Evolutionary conservation across 2,888 invertebrate genomes (phyloP).

Genomic region (Stenolophus ochropezus): DNA sequence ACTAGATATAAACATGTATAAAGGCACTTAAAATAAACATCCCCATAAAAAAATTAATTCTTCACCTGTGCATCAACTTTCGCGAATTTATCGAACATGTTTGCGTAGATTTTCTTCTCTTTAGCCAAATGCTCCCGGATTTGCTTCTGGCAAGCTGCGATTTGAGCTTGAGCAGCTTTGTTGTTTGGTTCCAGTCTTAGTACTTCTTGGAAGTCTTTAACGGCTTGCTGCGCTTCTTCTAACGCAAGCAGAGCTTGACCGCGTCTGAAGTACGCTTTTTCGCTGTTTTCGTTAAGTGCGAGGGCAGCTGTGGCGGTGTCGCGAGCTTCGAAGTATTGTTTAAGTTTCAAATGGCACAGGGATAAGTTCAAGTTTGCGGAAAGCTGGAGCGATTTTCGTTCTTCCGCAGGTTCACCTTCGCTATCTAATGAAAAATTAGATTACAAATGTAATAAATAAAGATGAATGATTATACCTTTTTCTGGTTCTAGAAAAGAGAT

Average conservation of each 20-base stretch:
- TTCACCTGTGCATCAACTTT: constrained; percentile 84
- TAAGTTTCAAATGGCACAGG: constrained; percentile 85
- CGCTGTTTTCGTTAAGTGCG: constrained; percentile 82
- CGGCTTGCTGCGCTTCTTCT: constrained; percentile 86
- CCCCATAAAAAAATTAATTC: constrained; percentile 19
- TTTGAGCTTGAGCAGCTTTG: constrained; percentile 89
- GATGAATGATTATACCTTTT: constrained; percentile 69
- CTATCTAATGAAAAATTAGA: constrained; percentile 69
- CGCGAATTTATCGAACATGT: constrained; percentile 96
- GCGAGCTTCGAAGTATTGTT: constrained; percentile 82
- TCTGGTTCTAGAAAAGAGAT: constrained; percentile 78
- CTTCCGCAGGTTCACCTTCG: constrained; percentile 72
- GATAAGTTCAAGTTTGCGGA: constrained; percentile 88
- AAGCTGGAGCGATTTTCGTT: constrained; percentile 77
- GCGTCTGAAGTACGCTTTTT: constrained; percentile 92
- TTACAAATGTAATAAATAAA: not conserved
- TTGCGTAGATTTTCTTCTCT: constrained; percentile 92
- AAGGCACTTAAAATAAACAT: constrained; percentile 17
- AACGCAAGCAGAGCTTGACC: constrained; percentile 87
- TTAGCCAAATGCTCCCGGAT: constrained; percentile 85
- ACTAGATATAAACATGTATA: constrained; percentile 17
- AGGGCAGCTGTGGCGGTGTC: constrained; percentile 87
- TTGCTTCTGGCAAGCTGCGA: constrained; percentile 81
- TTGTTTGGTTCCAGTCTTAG: constrained; percentile 88
- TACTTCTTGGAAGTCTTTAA: constrained; percentile 85